Evolutionary conservation across 2,888 invertebrate genomes (phyloP), one percentile per base, ranked within the genome.

Genomic region (Cephus pygmeus): DNA sequence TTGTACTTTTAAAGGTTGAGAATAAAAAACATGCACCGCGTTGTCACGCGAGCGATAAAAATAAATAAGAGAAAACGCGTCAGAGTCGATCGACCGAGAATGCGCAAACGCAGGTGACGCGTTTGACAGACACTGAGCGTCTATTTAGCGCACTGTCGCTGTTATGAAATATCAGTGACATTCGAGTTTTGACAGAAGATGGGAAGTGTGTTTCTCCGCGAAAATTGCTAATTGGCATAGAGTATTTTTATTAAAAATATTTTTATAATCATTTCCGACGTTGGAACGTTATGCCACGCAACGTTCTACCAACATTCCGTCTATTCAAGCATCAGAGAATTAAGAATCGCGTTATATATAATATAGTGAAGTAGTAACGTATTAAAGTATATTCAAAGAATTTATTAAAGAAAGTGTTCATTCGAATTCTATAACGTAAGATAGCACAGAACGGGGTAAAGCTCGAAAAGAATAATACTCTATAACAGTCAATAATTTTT

Each of bases 261-360:
- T 23, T 56, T 23, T 1, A 56, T 23, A 56, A 56, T 56, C 2
- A 56, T 56, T 56, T 15, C 2, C 23, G 33, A 71, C 31, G 71
- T 71, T 69, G 77, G 82, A 85, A 84, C 84, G 88, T 87, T 87
- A 89, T 89, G 89, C 84, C 83, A 84, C 85, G 81, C 77, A 83
- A 82, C 74, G 78, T 81, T 81, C 85, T 86, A 73, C 84, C 84
- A 80, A 84, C 80, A 75, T 86, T 87, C 77, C 86, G 84, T 81
- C 80, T 87, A 36, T 87, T 89, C 79, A 90, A 89, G 77, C 86
- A 87, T 69, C 87, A 87, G 79, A 88, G 85, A 79, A 88, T 89
- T 79, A 90, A 90, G 88, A 81, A 81, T 77, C 80, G 81, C 69
- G 76, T 75, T 11, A 75, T 78, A 40, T 76, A 76, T 69, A 79